Base-by-base conservation (phyloP, 2,797 vertebrate genomes). In the Onychomys torridus region DNA sequence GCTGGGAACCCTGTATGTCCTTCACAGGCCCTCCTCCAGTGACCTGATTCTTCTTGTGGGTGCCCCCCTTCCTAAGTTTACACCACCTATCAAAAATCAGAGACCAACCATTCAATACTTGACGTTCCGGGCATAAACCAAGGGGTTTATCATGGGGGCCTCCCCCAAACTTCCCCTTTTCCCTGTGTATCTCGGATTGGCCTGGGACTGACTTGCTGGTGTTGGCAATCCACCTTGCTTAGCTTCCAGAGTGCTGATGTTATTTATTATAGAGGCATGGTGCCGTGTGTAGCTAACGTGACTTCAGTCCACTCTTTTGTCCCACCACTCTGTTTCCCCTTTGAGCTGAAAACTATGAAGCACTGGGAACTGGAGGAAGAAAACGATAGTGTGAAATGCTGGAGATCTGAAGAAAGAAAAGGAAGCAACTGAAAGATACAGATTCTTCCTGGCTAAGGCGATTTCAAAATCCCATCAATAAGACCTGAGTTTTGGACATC, bases 401-500 rank as follows among this genome's bases (percentile, higher is more conserved):
- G 67, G 9, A 92, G 13, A 57, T n/a, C 9, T 85, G 29, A 46
- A 67, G 32, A 32, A 92, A 94, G 19, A n/a, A 90, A 94, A 92
- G 37, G 32, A 95, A 92, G 37, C n/a, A 73, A 73, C 2, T 5
- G 16, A 63, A 91, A 83, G 32, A 77, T 76, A 85, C 3, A 84
- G 21, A n/a, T 65, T 63, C 63, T 52, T 96, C 40, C 43, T 78
- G 19, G 11, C 93, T 78, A 82, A 83, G 40, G 71, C 87, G 27
- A 85, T 65, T 87, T 81, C 32, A 63, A 96, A 71, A 96, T 52
- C 0, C 1, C 21, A 79, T 65, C 40, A 7, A 59, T 61, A 65
- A 79, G 87, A 79, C n/a, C 29, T 81, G 34, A 77, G 3, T 75
- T 87, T 93, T 75, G n/a, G 27, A 96, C 83, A 92, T 21, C 25